Base-by-base conservation (phyloP, 35 echinoderm and acorn worm species). In the Anneissia japonica region DNA sequence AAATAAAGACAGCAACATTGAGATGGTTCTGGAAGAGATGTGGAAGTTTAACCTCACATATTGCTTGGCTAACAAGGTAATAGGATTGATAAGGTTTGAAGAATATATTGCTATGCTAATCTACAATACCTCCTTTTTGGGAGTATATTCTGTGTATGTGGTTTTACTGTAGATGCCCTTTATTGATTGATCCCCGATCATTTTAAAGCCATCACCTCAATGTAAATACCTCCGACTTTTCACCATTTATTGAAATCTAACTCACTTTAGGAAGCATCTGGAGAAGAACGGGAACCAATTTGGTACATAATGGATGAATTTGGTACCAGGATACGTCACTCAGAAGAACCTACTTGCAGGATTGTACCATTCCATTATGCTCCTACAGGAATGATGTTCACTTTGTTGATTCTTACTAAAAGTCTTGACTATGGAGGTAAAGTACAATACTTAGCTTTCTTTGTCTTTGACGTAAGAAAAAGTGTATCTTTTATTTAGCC, bases 241-340 rank as follows among this genome's bases (percentile, higher is more conserved):
- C 12, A 31, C 32, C 14, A 12, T 13, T 31, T 78, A 12, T 12
- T 19, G 76, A 19, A 19, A 13, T 19, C 13, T 34, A 4, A 37
- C 80, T 46, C 35, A 16, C 37, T 77, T 21, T 39, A 93, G 91
- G 91, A 82, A 19, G 38, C 77, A 3, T 40, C 35, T 72, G 55
- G 86, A 37, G 91, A 93, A 30, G 82, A 93, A 12, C 84, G 74
- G 73, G 86, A 88, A 38, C 91, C 91, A 32, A 31, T 88, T 21
- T 93, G 91, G 91, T 93, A 93, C 36, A 84, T 93, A 19, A 46
- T 93, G 34, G 91, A 93, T 85, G 91, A 93, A 46, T 93, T 93
- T 89, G 91, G 91, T 35, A 89, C 86, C 19, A 73, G 46, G 7
- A 93, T 93, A 16, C 80, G 74, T 1, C 91, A 93, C 73, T 56